Evolutionary conservation across 2,797 vertebrate genomes (phyloP), one percentile per base, ranked within the genome.

Genomic region (Cirrhinus molitorella): DNA sequence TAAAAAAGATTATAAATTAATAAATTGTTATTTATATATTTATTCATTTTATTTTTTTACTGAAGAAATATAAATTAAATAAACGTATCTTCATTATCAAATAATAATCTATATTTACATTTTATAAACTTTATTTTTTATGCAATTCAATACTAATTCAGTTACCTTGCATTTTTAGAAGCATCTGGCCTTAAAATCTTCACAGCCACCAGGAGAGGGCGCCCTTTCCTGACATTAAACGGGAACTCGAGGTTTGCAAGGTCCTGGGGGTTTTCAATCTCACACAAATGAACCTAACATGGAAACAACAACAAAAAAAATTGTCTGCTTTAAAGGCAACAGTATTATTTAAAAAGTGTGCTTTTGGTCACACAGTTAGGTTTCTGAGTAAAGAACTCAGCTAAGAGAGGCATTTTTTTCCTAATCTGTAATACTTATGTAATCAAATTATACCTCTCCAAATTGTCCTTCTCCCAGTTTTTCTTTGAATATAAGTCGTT

Each of bases 381-480:
- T 31, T 13, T 21, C 4, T 34, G 9, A 25, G 7, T 43, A 12
- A 37, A 37, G 3, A 21, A 72, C 61, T 17, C 19, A 14, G 1
- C 25, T 49, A 34, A 43, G 2, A 63, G 4, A 47, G 40, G 16
- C 17, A 10, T 84, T 61, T 61, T 25, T 14, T 55, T 55, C 21
- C 14, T 13, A 28, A 31, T 55, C 23, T 51, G 59, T 53, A 43
- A 61, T 79, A 31, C 53, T 66, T 37, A 11, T 43, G n/a, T 40
- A 65, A 53, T 40, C 14, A 17, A n/a, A 34, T 25, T n/a, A 21
- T 73, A 98, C 97, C 96, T 99, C 97, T 87, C 97, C 97, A 86
- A 98, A 99, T 92, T 98, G 97, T 11, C 97, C 97, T 91, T 99
- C 97, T 49, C 97, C 97, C 55, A 98, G 93, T 86, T 99, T 98